Evolutionary conservation across 2,888 invertebrate genomes (phyloP), one percentile per base, ranked within the genome.

Genomic region (Drosophila engyochracea): DNA sequence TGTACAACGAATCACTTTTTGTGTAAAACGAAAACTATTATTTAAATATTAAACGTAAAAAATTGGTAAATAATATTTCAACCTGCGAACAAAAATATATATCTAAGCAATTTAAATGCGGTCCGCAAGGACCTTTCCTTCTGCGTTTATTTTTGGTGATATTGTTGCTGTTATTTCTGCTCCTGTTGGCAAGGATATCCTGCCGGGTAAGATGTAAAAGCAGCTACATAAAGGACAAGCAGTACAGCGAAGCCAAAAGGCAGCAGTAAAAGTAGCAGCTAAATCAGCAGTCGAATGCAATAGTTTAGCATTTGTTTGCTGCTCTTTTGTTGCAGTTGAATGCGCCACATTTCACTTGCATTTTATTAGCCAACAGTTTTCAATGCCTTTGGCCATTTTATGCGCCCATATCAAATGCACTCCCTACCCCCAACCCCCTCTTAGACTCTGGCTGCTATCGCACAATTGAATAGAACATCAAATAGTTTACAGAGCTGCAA

Each of bases 341-440:
- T 85, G 87, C 84, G 82, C 82, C 87, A 82, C 85, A 86, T 89
- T 89, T 86, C 87, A 89, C 77, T 86, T 82, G 82, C 79, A 86
- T 84, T 85, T 85, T 85, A 88, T 88, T 81, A 81, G 81, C 86
- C 78, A 83, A 79, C 78, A 76, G 76, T 79, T 81, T 66, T 59
- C 62, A 62, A 59, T 67, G 79, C 66, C 61, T 58, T 66, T 74
- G 55, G 54, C 53, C 74, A 51, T 66, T 76, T 76, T 39, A 63
- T 76, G 67, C 51, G 14, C 22, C 47, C 25, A 25, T 16, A 47
- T 22, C 47, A 47, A 1, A 47, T 37, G 25, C 54, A 35, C 19
- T 19, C 25, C 35, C 10, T 0, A 28, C 28, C 28, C 28, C 28
- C 28, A 25, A 60, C 55, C 49, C 41, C 58, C 54, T 39, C 22